A percentile compares a stretch with the other conserved stretches of the same genome.
Evolutionary conservation across 1,140 invertebrate species (phyloP).

Genomic region (Drosophila fuyamai): DNA sequence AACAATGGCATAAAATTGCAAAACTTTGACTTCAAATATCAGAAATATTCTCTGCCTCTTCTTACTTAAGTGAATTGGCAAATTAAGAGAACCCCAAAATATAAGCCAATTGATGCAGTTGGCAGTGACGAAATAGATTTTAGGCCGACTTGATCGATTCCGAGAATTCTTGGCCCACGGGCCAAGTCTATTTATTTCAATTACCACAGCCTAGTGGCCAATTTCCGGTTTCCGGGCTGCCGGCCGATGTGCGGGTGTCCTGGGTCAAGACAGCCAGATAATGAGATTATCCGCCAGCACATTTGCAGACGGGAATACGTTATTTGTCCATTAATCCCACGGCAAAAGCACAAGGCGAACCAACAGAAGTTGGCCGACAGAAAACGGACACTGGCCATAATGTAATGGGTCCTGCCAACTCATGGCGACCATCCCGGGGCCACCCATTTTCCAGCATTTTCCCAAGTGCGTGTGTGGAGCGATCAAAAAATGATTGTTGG

Average conservation of each 20-base stretch:
- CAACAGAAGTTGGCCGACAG: conserved; percentile 2
- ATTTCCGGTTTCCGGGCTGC: conserved; percentile 36
- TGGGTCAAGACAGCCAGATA: conserved; percentile 41
- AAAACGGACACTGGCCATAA: conserved; percentile 27
- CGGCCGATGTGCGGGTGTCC: conserved; percentile 7
- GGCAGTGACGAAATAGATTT: conserved; percentile 19
- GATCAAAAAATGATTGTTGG: conserved; percentile 50
- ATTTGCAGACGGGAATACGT: conserved; percentile 46
- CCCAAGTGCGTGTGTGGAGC: conserved; percentile 34
- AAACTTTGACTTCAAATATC: no score
- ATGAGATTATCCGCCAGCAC: conserved; percentile 50
- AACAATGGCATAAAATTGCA: no score
- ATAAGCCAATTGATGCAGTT: conserved; percentile 16
- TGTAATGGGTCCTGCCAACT: conserved; percentile 43
- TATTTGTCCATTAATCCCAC: conserved; percentile 49
- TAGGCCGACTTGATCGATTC: conserved; percentile 35
- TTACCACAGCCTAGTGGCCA: conserved; percentile 40
- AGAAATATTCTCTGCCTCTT: no score
- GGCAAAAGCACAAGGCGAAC: conserved; percentile 35
- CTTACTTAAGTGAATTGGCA: no score
- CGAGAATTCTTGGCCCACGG: background rate
- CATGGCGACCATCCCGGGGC: conserved; percentile 5
- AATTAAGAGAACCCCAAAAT: no score
- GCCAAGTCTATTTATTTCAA: conserved; percentile 49
- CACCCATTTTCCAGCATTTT: conserved; percentile 1